These are phyloP conservation scores for Hormaphis cornu DNA, from an alignment of 1,140 invertebrate species.

Conservation along the genomic window DNA sequence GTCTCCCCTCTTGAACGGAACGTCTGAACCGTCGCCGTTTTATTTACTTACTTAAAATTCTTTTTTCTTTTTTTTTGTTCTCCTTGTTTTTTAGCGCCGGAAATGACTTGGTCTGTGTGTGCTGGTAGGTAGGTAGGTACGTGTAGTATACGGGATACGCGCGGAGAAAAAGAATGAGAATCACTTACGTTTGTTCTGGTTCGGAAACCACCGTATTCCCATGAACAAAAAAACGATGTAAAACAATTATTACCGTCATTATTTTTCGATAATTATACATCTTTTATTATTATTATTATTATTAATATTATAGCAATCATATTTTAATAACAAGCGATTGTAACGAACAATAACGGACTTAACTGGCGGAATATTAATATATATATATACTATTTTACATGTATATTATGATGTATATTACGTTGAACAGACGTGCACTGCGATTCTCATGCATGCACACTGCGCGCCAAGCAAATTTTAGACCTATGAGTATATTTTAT, in stretches of 20 bases:
- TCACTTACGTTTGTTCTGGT: constrained; percentile 28
- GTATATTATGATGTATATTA: too few relatives aligned
- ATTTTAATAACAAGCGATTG: background rate
- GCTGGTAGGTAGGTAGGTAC: too few relatives aligned
- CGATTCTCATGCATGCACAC: background rate
- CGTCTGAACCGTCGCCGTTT: constrained; percentile 5
- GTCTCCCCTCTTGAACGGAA: too few relatives aligned
- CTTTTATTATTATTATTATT: constrained; percentile 9
- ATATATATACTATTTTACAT: too few relatives aligned
- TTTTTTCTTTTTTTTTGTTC: background rate
- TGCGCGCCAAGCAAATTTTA: too few relatives aligned
- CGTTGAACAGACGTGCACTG: too few relatives aligned
- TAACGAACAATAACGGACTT: constrained; percentile 18
- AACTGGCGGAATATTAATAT: background rate
- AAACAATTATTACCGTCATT: constrained; percentile 25
- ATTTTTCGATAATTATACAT: constrained; percentile 24
- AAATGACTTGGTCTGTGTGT: constrained; percentile 28
- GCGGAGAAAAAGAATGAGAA: constrained; percentile 2
- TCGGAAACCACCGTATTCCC: constrained; percentile 24
- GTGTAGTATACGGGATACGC: too few relatives aligned
- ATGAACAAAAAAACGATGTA: constrained; percentile 15
- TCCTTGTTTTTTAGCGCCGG: background rate
- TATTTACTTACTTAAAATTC: background rate
- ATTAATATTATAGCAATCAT: background rate
- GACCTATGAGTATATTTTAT: too few relatives aligned